Percentiles rank a stretch among this genome's conserved stretches.
These are phyloP conservation scores for Carduelis carduelis DNA, from an alignment of 2,797 vertebrate genomes.

Conservation along the genomic window DNA sequence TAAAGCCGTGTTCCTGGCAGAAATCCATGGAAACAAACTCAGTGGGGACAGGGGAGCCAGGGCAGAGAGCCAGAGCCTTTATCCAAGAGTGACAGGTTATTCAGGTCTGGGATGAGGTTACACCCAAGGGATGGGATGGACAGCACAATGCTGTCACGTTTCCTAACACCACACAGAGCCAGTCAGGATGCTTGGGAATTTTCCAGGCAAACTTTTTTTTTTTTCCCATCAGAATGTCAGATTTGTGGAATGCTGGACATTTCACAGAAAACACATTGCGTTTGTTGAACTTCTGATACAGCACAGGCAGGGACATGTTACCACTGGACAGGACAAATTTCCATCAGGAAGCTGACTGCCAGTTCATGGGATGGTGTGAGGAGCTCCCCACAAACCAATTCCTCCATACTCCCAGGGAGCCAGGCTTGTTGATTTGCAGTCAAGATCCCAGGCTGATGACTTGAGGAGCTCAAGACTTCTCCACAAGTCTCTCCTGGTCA, in stretches of 20 bases:
- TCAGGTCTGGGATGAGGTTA: conserved; percentile 26
- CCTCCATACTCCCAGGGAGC: not conserved
- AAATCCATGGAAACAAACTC: not conserved
- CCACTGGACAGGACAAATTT: not conserved
- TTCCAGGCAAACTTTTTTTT: not conserved
- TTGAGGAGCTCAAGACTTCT: not conserved
- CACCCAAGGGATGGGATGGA: not conserved
- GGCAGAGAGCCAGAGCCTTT: not conserved
- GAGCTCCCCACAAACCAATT: not conserved
- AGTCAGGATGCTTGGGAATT: not conserved
- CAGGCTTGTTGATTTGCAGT: not conserved
- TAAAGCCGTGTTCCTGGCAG: not conserved
- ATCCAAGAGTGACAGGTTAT: conserved; percentile 29
- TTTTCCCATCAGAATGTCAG: not conserved
- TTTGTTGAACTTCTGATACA: not conserved
- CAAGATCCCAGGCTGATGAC: not conserved
- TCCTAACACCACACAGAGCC: not conserved
- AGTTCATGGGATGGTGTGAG: not conserved
- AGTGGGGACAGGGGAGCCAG: not conserved
- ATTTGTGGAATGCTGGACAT: not conserved
- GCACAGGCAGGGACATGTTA: not conserved
- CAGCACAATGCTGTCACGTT: not conserved
- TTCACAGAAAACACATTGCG: not conserved
- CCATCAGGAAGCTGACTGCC: not conserved
- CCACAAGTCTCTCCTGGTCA: not conserved